Evolutionary conservation across 2,888 invertebrate species (phyloP).

Genomic region (Euplexia lucipara): DNA sequence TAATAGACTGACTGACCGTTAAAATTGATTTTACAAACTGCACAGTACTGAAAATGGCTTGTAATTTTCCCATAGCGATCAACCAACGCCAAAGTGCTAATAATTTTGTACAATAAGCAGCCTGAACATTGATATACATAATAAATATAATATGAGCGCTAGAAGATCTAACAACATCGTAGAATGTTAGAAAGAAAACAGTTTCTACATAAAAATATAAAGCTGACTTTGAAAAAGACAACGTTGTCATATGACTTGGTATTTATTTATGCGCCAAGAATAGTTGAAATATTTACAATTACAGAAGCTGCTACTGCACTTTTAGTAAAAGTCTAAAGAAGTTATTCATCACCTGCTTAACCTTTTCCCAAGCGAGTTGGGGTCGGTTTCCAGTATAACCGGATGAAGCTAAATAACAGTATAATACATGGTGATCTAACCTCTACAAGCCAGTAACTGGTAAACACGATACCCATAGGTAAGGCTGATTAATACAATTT

Average conservation of each 20-base stretch:
- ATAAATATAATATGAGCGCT: conserved; percentile 16
- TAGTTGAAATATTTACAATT: too few species aligned
- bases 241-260: background rate
- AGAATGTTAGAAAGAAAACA: background rate
- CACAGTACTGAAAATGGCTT: conserved; percentile 41
- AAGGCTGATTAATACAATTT: too few species aligned
- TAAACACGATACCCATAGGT: too few species aligned
- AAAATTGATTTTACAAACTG: conserved; percentile 52
- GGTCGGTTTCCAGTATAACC: too few species aligned
- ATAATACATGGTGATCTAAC: too few species aligned
- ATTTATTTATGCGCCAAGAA: background rate
- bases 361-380: too few species aligned
- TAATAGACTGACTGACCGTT: conserved; percentile 37
- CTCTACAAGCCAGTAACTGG: too few species aligned
- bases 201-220: background rate
- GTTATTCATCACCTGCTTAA: too few species aligned
- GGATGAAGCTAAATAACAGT: too few species aligned
- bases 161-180: conserved; percentile 10
- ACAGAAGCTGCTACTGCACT: too few species aligned
- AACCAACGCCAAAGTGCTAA: conserved; percentile 25
- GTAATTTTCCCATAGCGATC: conserved; percentile 36
- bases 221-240: background rate
- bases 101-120: conserved; percentile 43
- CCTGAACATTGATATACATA: conserved; percentile 11
- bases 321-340: too few species aligned